Evolutionary conservation across 2,113 vertebrate species (phyloP).

Genomic region (Colaptes auratus): DNA sequence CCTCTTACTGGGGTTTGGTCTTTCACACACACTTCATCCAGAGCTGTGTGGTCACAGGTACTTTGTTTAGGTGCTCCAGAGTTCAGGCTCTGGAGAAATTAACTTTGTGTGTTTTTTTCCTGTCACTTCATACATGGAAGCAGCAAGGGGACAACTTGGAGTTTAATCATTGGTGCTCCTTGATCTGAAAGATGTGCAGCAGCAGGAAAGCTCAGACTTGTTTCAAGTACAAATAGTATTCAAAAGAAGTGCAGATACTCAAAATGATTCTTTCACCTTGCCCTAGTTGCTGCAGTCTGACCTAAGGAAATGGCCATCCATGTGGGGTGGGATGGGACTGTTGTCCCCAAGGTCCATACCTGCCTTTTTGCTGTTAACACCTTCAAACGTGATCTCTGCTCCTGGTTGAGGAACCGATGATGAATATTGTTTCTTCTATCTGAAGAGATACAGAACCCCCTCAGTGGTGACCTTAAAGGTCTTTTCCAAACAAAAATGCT

Average conservation of each 20-base stretch:
- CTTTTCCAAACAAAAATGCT: too few relatives aligned
- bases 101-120: neutral
- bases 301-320: neutral
- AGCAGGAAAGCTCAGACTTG: neutral
- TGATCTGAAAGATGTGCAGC: neutral
- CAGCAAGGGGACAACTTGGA: neutral
- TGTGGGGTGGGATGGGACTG: neutral
- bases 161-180: neutral
- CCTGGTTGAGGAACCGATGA: neutral
- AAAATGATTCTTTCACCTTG: neutral
- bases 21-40: neutral
- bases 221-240: neutral
- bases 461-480: neutral
- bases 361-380: neutral
- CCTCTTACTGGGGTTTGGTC: neutral
- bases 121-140: neutral
- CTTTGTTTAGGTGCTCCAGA: neutral
- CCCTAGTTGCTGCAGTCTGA: neutral
- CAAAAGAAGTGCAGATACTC: neutral
- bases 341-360: neutral
- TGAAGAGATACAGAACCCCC: neutral
- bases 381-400: neutral
- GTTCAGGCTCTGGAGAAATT: neutral
- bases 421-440: neutral
- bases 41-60: neutral